Evolutionary conservation across 1,140 invertebrate species (phyloP).

Genomic region (Drosophila punjabiensis): DNA sequence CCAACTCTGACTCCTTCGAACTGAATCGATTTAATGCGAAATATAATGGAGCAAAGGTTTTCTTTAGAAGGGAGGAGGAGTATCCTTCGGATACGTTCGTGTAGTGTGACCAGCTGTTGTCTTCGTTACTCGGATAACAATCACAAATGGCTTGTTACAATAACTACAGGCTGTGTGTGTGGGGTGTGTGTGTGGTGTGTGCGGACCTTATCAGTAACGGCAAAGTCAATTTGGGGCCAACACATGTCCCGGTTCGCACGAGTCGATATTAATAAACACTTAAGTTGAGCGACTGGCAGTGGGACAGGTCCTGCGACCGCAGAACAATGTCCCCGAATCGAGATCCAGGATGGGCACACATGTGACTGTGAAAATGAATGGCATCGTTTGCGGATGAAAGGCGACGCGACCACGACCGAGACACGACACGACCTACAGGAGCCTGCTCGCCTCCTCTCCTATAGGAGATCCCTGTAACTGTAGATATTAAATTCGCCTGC

Average conservation of each 20-base stretch:
- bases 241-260: conserved; percentile 68
- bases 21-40: conserved; percentile 13
- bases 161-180: conserved; percentile 26
- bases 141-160: conserved; percentile 49
- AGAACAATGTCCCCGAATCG: conserved; percentile 41
- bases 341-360: conserved; percentile 31
- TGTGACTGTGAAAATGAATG: conserved; percentile 62
- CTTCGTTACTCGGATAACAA: conserved; percentile 43
- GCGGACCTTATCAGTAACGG: conserved; percentile 49
- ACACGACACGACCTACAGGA: not conserved
- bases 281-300: conserved; percentile 31
- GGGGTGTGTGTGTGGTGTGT: not conserved
- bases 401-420: conserved; percentile 17
- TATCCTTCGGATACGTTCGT: not conserved
- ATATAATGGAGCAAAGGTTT: conserved; percentile 4
- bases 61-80: not conserved
- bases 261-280: conserved; percentile 72
- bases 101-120: conserved; percentile 47
- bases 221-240: conserved; percentile 68
- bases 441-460: too few relatives aligned
- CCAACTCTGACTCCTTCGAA: not conserved
- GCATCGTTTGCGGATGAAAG: conserved; percentile 61
- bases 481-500: conserved; percentile 60
- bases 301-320: conserved; percentile 12
- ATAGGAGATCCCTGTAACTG: not conserved